These are phyloP conservation scores for Hypanus sabinus DNA, from an alignment of 2,113 vertebrate genomes.

Conservation along the genomic window DNA sequence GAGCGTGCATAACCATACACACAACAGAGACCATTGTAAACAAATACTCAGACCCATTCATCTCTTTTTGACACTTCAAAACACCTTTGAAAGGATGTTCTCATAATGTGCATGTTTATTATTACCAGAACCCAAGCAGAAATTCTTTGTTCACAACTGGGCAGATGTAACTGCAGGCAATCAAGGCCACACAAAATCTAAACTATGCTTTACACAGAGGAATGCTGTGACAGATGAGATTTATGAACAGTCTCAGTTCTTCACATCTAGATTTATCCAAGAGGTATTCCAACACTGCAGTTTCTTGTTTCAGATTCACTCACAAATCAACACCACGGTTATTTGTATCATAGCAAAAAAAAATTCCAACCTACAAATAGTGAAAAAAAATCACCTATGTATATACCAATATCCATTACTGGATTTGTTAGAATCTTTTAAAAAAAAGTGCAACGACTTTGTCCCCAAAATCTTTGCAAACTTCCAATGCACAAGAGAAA, in stretches of 20 bases:
- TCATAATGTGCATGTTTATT: not conserved
- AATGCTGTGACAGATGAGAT: slow-evolving; percentile 33
- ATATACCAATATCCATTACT: not conserved
- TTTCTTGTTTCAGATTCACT: not conserved
- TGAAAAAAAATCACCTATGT: not conserved
- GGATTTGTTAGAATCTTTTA: not conserved
- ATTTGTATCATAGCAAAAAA: not conserved
- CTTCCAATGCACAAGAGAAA: not conserved
- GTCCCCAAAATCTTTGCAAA: too few relatives aligned
- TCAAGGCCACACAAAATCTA: not conserved
- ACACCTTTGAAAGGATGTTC: not conserved
- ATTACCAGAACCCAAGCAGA: not conserved
- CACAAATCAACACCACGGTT: not conserved
- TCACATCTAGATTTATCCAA: slow-evolving; percentile 39
- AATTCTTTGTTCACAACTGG: not conserved
- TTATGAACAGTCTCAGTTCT: not conserved
- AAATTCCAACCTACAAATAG: not conserved
- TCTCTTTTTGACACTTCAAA: slow-evolving; percentile 13
- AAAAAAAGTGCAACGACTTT: not conserved
- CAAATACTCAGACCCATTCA: not conserved
- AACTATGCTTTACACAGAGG: not conserved
- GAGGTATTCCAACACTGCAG: not conserved
- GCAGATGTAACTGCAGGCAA: not conserved
- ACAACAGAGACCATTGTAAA: not conserved
- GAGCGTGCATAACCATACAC: not conserved